Percentiles rank a stretch among this genome's conserved stretches.
Conservation (phyloP, 1,140 invertebrate genomes). For the Drosophila busckii region DNA sequence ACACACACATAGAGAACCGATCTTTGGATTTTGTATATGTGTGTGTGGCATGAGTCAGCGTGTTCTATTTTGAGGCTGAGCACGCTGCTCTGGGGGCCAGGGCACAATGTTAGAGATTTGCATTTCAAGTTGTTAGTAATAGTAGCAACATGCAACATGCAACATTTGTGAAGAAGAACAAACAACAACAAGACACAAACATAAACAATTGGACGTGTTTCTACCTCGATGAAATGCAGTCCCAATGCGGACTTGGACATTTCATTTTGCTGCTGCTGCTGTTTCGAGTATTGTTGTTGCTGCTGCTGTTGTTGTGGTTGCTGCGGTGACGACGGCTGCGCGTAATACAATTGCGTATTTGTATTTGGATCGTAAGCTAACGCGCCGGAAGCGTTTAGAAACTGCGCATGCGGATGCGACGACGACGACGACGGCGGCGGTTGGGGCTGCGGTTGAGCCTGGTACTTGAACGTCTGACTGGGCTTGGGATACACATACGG, state of each 20-base stretch:
- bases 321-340: constrained; percentile 35
- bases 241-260: constrained; percentile 73
- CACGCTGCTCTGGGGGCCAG: neutral
- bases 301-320: constrained; percentile 37
- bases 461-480: constrained; percentile 58
- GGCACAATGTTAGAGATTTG: neutral
- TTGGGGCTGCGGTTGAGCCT: constrained; percentile 28
- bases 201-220: constrained; percentile 35
- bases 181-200: constrained; percentile 27
- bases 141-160: constrained; percentile 25
- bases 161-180: constrained; percentile 30
- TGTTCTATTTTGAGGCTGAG: constrained; percentile 25
- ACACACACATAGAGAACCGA: too few species aligned
- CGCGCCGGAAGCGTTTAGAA: constrained; percentile 44
- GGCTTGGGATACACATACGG: constrained; percentile 69
- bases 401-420: constrained; percentile 51
- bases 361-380: constrained; percentile 53
- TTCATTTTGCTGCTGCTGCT: constrained; percentile 61
- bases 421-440: neutral
- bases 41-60: constrained; percentile 24
- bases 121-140: constrained; percentile 20
- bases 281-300: constrained; percentile 33
- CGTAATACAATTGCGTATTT: constrained; percentile 71
- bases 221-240: constrained; percentile 74
- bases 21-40: too few species aligned